Evolutionary conservation across 1,140 invertebrate species (phyloP), one percentile per base, ranked within the genome.

Genomic region (Aphidius ervi): DNA sequence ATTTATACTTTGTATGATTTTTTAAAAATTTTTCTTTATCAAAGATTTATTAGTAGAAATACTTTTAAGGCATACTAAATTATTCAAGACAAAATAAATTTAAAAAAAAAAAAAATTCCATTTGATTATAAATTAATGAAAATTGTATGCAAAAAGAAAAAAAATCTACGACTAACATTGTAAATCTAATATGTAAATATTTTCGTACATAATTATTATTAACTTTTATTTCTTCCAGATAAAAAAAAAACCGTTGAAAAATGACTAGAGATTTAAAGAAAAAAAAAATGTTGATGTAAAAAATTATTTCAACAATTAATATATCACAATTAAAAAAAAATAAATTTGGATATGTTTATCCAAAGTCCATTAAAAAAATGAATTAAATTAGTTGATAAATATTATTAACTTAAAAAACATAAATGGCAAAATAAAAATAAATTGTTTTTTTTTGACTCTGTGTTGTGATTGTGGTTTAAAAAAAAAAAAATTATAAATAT

Each of bases 21-120:
- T 47, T 59, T 39, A 43, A 20, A 56, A 43, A 40, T 64, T 66
- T 66, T 73, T 67, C 67, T 70, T 70, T 65, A 74, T 74, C 71
- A 74, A 74, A 74, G 72, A 74, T 72, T 74, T 41, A 67, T 59
- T 70, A 59, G 20, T 72, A 72, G 61, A 46, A 66, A 70, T 47
- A 52, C 67, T 64, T 68, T 67, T 61, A 61, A 61, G 52, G 20
- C 58, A 61, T 64, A 70, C 56, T 74, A 74, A 74, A 72, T 73
- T 73, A 74, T 72, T 70, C 46, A 57, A 64, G 63, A 16, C 16
- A 16, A 16, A 16, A 16, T 54, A 53, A 48, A 46, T 46, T 39
- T 16, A 16, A 16, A 46, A 58, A 59, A 56, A 41, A 20, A 39
- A 59, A 59, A 4, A 63, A 41, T 54, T 52, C 20, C 46, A 46